These are phyloP conservation scores for Erythrolamprus reginae DNA, from an alignment of 2,113 vertebrate species.

Conservation along the genomic window DNA sequence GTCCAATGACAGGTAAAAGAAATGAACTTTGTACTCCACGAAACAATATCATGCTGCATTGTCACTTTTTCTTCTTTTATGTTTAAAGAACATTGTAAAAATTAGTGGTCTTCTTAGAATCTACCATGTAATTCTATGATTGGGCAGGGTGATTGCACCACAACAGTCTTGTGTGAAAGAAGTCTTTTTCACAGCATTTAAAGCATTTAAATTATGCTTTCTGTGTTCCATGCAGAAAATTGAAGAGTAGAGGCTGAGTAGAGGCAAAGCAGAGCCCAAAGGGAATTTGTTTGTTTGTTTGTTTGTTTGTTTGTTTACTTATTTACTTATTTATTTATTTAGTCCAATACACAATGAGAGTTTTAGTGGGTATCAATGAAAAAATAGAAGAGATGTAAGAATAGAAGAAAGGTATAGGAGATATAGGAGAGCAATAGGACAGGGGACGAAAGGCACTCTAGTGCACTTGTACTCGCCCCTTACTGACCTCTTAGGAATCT, in stretches of 20 bases:
- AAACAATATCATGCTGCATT: background rate
- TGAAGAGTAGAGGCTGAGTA: background rate
- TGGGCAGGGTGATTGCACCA: background rate
- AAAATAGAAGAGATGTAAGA: no score
- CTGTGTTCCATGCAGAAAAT: background rate
- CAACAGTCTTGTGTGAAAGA: background rate
- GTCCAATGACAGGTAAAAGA: background rate
- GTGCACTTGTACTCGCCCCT: no score
- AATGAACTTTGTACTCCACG: background rate
- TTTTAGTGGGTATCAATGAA: no score
- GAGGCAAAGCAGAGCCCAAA: background rate
- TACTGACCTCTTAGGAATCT: no score
- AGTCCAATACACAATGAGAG: no score
- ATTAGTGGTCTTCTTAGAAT: background rate
- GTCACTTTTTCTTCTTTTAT: background rate
- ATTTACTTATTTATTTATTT: no score
- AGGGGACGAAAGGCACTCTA: no score
- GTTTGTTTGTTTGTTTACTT: no score
- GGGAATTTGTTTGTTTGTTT: background rate
- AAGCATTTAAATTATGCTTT: no score
- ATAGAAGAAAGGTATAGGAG: no score
- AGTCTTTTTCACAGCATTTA: background rate
- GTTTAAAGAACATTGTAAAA: background rate
- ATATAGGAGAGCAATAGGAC: no score
- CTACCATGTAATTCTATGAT: background rate